Evolutionary conservation across 2,888 invertebrate species (phyloP), one percentile per base, ranked within the genome.

Genomic region (Acrobasis consociella): DNA sequence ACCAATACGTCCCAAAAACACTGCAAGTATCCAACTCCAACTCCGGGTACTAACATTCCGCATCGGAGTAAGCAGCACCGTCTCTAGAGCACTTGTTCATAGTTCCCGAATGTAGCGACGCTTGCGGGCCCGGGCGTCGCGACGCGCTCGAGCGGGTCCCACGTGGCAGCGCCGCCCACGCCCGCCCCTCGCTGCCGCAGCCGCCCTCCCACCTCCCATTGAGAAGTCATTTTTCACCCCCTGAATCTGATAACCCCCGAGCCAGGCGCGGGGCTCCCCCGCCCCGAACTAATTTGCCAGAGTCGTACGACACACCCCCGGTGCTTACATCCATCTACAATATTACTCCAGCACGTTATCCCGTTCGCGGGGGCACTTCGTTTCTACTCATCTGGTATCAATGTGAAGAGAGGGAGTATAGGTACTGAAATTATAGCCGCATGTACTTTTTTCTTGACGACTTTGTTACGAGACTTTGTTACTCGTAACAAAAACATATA

Each of bases 251-350:
- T 90, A 91, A 89, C 88, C 89, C 89, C 81, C 78, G 78, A 80
- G 81, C 82, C 73, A 68, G 71, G 85, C 74, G 80, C 76, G 87
- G 85, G 78, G 89, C 91, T 84, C 91, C 89, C 91, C 91, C 91
- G 90, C 90, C 92, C 92, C 92, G 92, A 92, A 92, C 91, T 92
- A 92, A 92, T 92, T 92, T 92, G 80, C 86, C 85, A 77, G 86
- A 92, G 91, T 91, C 89, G 88, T 83, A 87, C 89, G 91, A 91
- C 91, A 91, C 92, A 90, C 92, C 91, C 91, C 90, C 85, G 85
- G 85, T 90, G 86, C 89, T 91, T 92, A 91, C 89, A 92, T 91
- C 91, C 91, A 91, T 91, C 92, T 91, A 90, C 90, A 86, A 91
- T 91, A 91, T 91, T 91, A 91, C 89, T 86, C 84, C 81, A 86